These are phyloP conservation scores for Vanessa atalanta DNA, from an alignment of 1,140 invertebrate genomes.

Conservation along the genomic window DNA sequence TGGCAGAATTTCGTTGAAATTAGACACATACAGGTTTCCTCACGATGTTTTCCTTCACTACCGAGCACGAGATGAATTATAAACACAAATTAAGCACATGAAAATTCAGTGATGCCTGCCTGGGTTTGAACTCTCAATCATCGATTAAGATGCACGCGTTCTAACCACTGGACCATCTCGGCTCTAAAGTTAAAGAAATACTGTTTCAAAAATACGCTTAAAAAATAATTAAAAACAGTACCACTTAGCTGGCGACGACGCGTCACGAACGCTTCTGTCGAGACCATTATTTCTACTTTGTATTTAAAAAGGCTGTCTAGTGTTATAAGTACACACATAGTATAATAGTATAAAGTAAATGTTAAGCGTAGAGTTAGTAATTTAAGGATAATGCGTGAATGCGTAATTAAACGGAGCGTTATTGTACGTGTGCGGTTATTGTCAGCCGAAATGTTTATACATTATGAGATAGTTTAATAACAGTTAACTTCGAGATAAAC, in stretches of 20 bases:
- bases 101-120: too few relatives aligned
- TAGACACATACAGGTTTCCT: too few relatives aligned
- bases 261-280: background rate
- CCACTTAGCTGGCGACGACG: background rate
- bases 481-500: background rate
- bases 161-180: too few relatives aligned
- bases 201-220: background rate
- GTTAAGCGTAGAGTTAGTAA: background rate
- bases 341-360: background rate
- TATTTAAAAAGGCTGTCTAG: background rate
- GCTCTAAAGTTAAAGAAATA: too few relatives aligned
- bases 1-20: too few relatives aligned
- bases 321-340: background rate
- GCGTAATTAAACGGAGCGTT: background rate
- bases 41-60: too few relatives aligned
- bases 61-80: too few relatives aligned
- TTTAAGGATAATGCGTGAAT: background rate
- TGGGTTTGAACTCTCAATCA: too few relatives aligned
- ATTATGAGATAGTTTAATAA: background rate
- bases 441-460: background rate
- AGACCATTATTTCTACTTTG: constrained; percentile 1
- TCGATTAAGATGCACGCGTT: too few relatives aligned
- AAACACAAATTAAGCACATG: too few relatives aligned
- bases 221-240: background rate
- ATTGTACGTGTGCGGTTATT: background rate